Conservation (phyloP, 2,888 invertebrate species). For the Agrilus mali region DNA sequence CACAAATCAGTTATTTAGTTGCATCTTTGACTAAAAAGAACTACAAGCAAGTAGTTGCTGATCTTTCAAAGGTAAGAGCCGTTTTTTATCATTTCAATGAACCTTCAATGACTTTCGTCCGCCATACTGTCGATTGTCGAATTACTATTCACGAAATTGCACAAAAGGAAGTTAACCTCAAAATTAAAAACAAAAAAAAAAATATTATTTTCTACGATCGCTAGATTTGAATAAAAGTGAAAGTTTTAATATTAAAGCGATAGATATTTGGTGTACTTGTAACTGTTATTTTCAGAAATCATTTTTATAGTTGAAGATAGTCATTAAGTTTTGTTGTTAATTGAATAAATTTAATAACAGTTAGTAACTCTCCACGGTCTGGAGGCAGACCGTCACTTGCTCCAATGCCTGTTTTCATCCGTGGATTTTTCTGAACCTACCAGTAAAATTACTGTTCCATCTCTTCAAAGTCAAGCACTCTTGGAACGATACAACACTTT, state of each 20-base stretch:
- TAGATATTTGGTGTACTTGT: too few relatives aligned
- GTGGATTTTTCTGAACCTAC: conserved; percentile 65
- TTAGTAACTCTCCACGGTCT: conserved; percentile 83
- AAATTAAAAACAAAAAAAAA: too few relatives aligned
- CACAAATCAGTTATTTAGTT: conserved; percentile 96
- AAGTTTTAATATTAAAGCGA: too few relatives aligned
- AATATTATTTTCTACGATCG: too few relatives aligned
- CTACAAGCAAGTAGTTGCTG: conserved; percentile 79
- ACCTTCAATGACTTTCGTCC: conserved; percentile 2
- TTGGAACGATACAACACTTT: conserved; percentile 66
- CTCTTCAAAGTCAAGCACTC: conserved; percentile 59
- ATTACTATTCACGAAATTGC: too few relatives aligned
- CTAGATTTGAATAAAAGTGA: too few relatives aligned
- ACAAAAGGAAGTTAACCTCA: too few relatives aligned
- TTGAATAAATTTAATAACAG: conserved; percentile 34
- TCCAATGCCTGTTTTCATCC: conserved; percentile 85
- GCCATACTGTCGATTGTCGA: conserved; percentile 6
- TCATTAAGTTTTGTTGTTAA: too few relatives aligned
- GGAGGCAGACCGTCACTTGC: conserved; percentile 93
- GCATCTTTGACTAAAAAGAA: conserved; percentile 92
- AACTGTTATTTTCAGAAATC: too few relatives aligned
- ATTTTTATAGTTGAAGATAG: too few relatives aligned
- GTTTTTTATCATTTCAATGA: conserved; percentile 8
- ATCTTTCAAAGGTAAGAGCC: conserved; percentile 75
- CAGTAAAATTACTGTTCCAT: conserved; percentile 43